These are phyloP conservation scores for Lysandra coridon DNA, from an alignment of 2,888 invertebrate genomes.

Conservation along the genomic window DNA sequence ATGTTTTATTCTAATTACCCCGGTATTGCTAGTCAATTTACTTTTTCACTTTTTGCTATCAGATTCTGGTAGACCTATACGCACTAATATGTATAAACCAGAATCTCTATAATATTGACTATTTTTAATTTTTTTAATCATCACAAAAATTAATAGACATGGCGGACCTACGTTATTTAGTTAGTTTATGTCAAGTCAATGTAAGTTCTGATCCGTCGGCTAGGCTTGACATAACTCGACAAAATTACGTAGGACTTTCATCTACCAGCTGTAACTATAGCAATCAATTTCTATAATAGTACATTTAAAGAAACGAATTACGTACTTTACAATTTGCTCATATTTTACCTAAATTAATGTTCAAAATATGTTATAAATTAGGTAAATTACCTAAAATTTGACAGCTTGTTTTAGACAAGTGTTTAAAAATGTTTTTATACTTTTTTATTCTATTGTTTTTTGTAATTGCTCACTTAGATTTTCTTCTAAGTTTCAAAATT, in stretches of 20 bases:
- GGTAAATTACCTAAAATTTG: neutral
- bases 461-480: neutral
- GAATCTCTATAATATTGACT: slow-evolving; percentile 9
- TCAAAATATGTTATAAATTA: neutral
- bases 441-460: neutral
- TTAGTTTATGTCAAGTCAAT: no score
- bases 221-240: no score
- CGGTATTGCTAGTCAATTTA: no score
- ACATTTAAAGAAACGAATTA: neutral
- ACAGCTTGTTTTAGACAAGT: neutral
- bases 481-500: neutral
- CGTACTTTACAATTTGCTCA: neutral
- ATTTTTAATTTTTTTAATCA: neutral
- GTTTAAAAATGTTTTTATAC: neutral
- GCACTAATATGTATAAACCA: neutral
- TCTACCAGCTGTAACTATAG: no score
- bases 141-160: no score
- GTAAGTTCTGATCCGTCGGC: no score
- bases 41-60: no score
- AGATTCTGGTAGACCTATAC: neutral
- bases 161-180: no score
- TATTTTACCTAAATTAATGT: neutral
- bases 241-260: no score
- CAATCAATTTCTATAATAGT: no score
- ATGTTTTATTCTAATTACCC: no score